Percentiles rank a stretch among this genome's conserved stretches.
Evolutionary conservation across 2,113 vertebrate genomes (phyloP).

Genomic region (Syngnathoides biaculeatus): DNA sequence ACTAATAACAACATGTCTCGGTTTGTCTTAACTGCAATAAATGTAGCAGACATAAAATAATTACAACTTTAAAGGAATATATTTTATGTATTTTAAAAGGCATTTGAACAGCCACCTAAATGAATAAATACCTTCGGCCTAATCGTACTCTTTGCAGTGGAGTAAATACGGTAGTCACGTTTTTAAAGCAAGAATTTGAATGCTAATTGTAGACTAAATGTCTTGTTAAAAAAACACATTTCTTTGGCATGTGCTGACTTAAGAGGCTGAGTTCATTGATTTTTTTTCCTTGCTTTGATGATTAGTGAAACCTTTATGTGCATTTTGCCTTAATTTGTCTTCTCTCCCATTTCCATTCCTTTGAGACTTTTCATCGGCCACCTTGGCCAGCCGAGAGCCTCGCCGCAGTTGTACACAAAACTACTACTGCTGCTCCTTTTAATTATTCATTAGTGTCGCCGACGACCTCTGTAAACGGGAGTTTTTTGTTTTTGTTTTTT

Average conservation of each 20-base stretch:
- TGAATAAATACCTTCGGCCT: not conserved
- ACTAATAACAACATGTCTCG: not conserved
- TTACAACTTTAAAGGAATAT: not conserved
- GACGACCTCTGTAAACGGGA: not conserved
- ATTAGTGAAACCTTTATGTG: constrained; percentile 9
- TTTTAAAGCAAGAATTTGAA: constrained; percentile 44
- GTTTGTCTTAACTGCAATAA: not conserved
- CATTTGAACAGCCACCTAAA: not conserved
- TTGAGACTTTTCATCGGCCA: constrained; percentile 1
- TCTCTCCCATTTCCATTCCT: constrained; percentile 18
- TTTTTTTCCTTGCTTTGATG: constrained; percentile 40
- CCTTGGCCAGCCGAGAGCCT: constrained; percentile 38
- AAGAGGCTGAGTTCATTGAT: constrained; percentile 31
- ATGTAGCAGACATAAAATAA: not conserved
- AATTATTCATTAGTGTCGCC: not conserved
- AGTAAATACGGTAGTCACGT: constrained; percentile 4
- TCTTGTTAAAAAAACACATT: constrained; percentile 30
- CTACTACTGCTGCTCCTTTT: not conserved
- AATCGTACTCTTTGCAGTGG: not conserved
- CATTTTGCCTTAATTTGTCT: constrained; percentile 17
- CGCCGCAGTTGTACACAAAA: constrained; percentile 8
- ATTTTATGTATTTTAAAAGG: not conserved
- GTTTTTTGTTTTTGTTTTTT: too few relatives aligned
- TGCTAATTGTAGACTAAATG: constrained; percentile 20
- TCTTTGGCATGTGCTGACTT: constrained; percentile 22